Conservation (phyloP, 2,113 vertebrate genomes). For the Toxotes chatareus region DNA sequence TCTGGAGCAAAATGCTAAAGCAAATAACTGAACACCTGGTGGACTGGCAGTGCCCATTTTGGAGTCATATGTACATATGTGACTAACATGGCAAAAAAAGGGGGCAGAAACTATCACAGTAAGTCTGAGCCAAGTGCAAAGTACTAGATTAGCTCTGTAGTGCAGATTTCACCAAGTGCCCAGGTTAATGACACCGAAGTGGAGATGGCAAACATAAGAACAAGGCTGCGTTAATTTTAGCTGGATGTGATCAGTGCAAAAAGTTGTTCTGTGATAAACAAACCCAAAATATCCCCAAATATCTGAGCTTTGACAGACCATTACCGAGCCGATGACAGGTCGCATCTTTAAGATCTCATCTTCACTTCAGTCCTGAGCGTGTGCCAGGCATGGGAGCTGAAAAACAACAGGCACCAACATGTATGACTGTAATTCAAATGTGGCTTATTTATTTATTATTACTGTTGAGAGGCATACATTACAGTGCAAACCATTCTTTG, state of each 20-base stretch:
- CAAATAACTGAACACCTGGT: neutral
- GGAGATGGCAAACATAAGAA: neutral
- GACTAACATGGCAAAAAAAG: no score
- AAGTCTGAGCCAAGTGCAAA: no score
- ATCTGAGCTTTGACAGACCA: neutral
- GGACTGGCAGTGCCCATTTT: no score
- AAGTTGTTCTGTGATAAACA: neutral
- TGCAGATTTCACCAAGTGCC: neutral
- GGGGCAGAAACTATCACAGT: no score
- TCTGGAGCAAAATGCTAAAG: neutral
- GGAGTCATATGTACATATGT: no score
- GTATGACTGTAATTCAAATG: slow-evolving; percentile 66
- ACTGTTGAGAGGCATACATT: slow-evolving; percentile 84
- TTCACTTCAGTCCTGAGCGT: neutral
- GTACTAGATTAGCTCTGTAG: no score
- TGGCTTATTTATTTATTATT: slow-evolving; percentile 81
- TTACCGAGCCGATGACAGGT: neutral
- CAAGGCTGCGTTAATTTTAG: neutral
- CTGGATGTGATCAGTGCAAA: neutral
- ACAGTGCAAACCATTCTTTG: slow-evolving; percentile 89
- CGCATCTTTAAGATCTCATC: neutral
- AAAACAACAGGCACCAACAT: slow-evolving; percentile 46
- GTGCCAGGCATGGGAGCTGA: neutral
- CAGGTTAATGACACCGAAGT: no score
- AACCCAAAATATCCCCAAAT: neutral